These are phyloP conservation scores for Chionis minor DNA, from an alignment of 2,113 vertebrate species.

Conservation along the genomic window DNA sequence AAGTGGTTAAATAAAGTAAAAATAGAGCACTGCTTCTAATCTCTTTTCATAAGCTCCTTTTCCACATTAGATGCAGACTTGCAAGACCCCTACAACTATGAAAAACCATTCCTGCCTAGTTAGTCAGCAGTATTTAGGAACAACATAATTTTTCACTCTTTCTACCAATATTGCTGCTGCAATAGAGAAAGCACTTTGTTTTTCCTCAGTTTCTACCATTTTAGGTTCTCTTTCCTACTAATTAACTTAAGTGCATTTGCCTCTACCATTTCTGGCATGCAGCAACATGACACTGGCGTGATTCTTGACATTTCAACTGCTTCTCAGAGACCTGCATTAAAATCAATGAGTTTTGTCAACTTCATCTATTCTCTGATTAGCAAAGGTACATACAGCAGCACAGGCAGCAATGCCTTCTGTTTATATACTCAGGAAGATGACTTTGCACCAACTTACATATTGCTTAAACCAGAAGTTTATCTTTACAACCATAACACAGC, in stretches of 20 bases:
- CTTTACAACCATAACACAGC: not conserved
- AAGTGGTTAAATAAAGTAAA: not conserved
- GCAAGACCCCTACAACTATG: not conserved
- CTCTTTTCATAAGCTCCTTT: not conserved
- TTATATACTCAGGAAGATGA: not conserved
- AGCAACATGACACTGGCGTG: slow-evolving; percentile 35
- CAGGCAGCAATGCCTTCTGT: not conserved
- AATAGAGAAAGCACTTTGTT: not conserved
- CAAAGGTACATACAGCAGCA: not conserved
- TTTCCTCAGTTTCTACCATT: slow-evolving; percentile 4
- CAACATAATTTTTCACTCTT: not conserved
- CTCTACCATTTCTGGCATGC: slow-evolving; percentile 34
- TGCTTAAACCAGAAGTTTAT: slow-evolving; percentile 12
- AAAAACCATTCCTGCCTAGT: not conserved
- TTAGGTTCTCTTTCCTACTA: slow-evolving; percentile 18
- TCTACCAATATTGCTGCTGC: not conserved
- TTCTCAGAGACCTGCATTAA: slow-evolving; percentile 16
- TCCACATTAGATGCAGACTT: not conserved
- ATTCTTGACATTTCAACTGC: slow-evolving; percentile 38
- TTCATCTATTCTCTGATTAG: not conserved
- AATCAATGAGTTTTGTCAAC: slow-evolving; percentile 37
- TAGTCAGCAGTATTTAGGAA: not conserved
- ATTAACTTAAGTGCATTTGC: slow-evolving; percentile 52
- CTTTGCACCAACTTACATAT: not conserved
- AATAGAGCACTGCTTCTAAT: not conserved